Evolutionary conservation across 2,888 invertebrate species (phyloP).

Genomic region (Marronus borbonicus): DNA sequence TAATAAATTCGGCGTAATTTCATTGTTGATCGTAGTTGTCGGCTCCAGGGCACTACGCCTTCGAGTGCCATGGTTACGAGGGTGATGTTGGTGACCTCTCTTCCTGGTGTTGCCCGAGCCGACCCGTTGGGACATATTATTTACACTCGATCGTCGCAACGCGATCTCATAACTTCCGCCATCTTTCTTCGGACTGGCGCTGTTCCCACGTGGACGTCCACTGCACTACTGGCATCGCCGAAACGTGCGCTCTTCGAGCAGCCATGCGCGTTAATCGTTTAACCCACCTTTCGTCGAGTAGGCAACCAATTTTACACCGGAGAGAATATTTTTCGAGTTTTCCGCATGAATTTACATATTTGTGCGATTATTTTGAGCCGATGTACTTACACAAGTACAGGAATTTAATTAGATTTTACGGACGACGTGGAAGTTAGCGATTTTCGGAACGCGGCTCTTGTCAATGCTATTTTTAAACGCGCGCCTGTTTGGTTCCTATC

Average conservation of each 20-base stretch:
- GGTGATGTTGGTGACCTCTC: constrained; percentile 84
- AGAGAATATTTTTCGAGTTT: too few relatives aligned
- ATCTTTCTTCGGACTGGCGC: constrained; percentile 73
- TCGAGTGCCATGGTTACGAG: constrained; percentile 73
- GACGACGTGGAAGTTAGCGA: too few relatives aligned
- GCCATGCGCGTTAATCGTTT: background rate
- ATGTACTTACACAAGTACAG: too few relatives aligned
- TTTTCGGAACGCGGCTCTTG: too few relatives aligned
- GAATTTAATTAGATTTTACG: too few relatives aligned
- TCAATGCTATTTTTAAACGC: too few relatives aligned
- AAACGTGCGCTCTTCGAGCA: background rate
- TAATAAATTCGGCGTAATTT: constrained; percentile 48
- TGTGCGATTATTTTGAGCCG: too few relatives aligned
- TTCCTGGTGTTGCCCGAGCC: constrained; percentile 77
- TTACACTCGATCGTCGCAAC: constrained; percentile 60
- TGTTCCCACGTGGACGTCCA: constrained; percentile 55
- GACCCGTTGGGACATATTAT: constrained; percentile 75
- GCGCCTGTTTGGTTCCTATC: too few relatives aligned
- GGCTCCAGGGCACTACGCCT: constrained; percentile 72
- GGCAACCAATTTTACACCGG: constrained; percentile 8
- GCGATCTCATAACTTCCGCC: constrained; percentile 74
- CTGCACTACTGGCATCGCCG: constrained; percentile 48
- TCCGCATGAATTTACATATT: too few relatives aligned
- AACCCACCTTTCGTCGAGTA: background rate
- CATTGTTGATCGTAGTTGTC: constrained; percentile 52